Evolutionary conservation across 2,113 vertebrate genomes (phyloP), one percentile per base, ranked within the genome.

Genomic region (Charina bottae): DNA sequence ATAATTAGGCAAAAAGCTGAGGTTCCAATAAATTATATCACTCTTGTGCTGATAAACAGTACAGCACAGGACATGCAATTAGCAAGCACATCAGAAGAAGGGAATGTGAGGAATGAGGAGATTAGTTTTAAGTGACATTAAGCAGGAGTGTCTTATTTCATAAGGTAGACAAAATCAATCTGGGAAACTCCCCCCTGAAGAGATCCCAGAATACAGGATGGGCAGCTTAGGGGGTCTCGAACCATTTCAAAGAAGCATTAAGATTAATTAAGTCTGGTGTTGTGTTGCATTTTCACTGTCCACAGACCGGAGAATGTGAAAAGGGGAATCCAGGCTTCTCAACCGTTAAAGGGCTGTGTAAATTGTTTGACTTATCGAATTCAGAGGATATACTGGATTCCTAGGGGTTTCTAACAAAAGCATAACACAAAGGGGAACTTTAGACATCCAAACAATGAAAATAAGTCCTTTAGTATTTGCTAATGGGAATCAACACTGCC

Each of bases 81-180:
- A n/a, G 62, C 72, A 59, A 7, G 37, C 0, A 0, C 33, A 93
- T 56, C 88, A 95, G 58, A 95, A 89, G 68, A 87, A 28, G 37
- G 0, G 0, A 96, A 68, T 23, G 24, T 55, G n/a, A 78, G 68
- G 90, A 95, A 84, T 5, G 28, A 60, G 19, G 49, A 88, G 68
- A 93, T 91, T 54, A 78, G 92, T 83, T 94, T 86, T 92, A 93
- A 94, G 89, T 0, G 0, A 85, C 91, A 93, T 55, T 89, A 89
- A 0, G 12, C 42, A 0, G 60, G 15, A 92, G 92, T 23, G 5
- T 93, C 94, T 90, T 9, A 59, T 93, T 96, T 93, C 93, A 64
- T 49, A 85, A 85, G 55, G 86, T 83, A 90, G 94, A 87, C 53
- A 93, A 91, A 94, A 59, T 78, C 94, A 72, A 93, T 87, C 87